phyloP scores from a whole-genome alignment of 2,113 vertebrate genomes.

The Protobothrops flavoviridis region DNA sequence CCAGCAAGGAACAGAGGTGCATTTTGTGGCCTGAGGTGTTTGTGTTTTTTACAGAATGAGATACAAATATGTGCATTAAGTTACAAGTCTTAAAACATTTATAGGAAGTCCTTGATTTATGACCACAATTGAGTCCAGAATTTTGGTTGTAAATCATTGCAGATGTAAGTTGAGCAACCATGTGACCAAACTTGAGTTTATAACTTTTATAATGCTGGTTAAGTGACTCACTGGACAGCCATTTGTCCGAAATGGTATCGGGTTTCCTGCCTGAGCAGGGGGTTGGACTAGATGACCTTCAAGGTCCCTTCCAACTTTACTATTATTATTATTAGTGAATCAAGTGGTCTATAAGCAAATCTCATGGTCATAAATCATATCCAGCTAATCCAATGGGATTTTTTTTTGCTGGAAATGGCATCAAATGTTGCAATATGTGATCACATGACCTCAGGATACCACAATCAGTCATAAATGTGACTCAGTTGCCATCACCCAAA shows the following conservation, averaged over 20 bases:
- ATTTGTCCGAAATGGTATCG: too few species aligned
- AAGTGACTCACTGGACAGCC: too few species aligned
- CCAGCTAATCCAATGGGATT: background rate
- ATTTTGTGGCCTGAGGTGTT: background rate
- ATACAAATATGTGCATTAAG: background rate
- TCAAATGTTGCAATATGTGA: background rate
- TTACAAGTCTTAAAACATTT: background rate
- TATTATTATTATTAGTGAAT: too few species aligned
- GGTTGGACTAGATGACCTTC: too few species aligned
- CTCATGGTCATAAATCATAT: background rate
- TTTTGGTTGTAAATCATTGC: background rate
- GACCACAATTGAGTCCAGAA: background rate
- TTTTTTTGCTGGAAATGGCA: background rate
- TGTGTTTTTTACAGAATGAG: background rate
- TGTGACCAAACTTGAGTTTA: background rate
- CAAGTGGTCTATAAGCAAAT: background rate
- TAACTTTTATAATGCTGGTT: background rate
- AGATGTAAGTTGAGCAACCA: background rate
- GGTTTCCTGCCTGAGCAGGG: too few species aligned
- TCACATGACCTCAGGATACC: background rate
- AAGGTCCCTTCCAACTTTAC: too few species aligned
- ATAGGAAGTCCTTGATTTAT: background rate
- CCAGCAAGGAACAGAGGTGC: background rate
- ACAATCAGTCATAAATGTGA: background rate
- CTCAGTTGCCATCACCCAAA: background rate